These are phyloP conservation scores for Fukomys damarensis DNA, from an alignment of 2,113 vertebrate species.

Conservation along the genomic window DNA sequence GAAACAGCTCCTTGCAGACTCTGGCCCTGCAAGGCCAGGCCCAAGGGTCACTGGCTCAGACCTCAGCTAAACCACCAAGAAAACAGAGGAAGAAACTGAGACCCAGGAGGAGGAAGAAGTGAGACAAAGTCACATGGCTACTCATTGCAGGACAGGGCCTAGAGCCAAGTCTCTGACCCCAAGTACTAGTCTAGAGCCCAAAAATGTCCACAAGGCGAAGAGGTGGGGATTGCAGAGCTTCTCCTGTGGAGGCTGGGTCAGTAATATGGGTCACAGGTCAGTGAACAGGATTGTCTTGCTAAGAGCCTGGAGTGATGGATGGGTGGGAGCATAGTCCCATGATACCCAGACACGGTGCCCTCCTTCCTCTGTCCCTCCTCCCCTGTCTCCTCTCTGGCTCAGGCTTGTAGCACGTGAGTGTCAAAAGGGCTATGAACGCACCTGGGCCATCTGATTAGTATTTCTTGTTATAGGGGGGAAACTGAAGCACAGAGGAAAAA, in stretches of 20 bases:
- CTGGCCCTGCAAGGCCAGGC: accelerated
- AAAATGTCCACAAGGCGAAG: not conserved
- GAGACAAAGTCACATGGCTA: not conserved
- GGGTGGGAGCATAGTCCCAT: not conserved
- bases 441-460: not conserved
- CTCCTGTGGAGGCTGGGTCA: not conserved
- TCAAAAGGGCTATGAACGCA: not conserved
- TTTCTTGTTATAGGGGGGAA: not conserved
- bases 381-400: not conserved
- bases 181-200: not conserved
- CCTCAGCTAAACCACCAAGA: not conserved
- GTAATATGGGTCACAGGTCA: not conserved
- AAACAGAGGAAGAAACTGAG: not conserved
- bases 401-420: not conserved
- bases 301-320: not conserved
- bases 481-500: not conserved
- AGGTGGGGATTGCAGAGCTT: not conserved
- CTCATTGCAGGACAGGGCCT: not conserved
- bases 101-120: not conserved
- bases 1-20: not conserved
- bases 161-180: not conserved
- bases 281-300: not conserved
- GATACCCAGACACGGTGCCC: not conserved
- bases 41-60: not conserved
- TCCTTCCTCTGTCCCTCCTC: accelerated